Conservation (phyloP, 2,113 vertebrate species). For the Myotis brandtii region DNA sequence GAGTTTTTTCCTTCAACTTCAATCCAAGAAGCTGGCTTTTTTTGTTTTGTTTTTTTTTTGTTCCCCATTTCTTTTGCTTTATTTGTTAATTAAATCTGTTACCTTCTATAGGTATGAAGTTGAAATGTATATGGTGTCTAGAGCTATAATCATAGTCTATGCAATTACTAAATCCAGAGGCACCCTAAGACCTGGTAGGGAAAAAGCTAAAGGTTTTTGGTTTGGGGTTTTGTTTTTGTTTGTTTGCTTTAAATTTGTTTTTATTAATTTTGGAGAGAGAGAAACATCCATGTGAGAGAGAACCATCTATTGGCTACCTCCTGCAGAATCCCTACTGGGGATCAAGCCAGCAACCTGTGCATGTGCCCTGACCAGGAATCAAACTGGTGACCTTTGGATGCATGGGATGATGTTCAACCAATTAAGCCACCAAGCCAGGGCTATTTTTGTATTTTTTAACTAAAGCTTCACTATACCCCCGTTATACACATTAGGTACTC, state of each 20-base stretch:
- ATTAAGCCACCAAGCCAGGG: no score
- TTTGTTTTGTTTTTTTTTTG: background rate
- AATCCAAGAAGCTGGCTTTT: background rate
- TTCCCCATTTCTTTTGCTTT: background rate
- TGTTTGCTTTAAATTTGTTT: background rate
- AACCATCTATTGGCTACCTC: no score
- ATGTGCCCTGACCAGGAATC: no score
- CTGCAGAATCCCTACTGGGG: no score
- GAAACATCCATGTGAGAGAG: no score
- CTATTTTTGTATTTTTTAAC: background rate
- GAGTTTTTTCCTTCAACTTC: background rate
- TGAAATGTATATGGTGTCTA: background rate
- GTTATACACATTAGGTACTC: background rate
- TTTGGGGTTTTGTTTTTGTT: background rate
- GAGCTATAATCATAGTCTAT: background rate
- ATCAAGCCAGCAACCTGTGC: no score
- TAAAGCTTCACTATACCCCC: background rate
- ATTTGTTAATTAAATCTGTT: background rate
- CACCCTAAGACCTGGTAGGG: background rate
- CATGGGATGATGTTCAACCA: no score
- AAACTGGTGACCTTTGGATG: no score
- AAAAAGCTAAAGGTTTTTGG: background rate
- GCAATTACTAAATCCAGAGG: background rate
- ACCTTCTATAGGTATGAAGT: background rate
- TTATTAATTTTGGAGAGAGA: no score